Percentiles rank a stretch among this genome's conserved stretches.
These are phyloP conservation scores for Rana temporaria DNA, from an alignment of 2,113 vertebrate genomes.

Conservation along the genomic window DNA sequence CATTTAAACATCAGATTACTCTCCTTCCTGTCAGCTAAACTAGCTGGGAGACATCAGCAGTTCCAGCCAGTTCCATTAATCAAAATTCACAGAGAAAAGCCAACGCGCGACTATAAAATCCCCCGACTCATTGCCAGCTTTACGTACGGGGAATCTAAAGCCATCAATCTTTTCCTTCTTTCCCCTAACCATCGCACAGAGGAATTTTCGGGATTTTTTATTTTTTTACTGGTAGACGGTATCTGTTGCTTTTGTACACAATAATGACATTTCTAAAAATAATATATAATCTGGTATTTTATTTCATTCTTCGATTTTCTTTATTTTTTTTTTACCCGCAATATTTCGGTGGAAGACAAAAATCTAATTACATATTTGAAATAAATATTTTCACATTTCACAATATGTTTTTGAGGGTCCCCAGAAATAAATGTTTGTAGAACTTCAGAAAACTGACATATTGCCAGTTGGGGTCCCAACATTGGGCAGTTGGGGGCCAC, in stretches of 20 bases:
- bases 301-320: too few relatives aligned
- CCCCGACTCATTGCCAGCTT: constrained; percentile 58
- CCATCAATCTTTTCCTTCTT: constrained; percentile 55
- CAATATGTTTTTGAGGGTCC: too few relatives aligned
- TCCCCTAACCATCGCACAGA: constrained; percentile 43
- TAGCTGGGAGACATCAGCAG: constrained; percentile 63
- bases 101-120: constrained; percentile 57
- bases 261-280: neutral
- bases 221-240: constrained; percentile 22
- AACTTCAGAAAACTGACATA: too few relatives aligned
- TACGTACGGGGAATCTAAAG: constrained; percentile 30
- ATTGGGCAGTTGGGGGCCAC: too few relatives aligned
- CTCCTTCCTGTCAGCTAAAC: constrained; percentile 59
- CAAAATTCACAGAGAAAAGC: constrained; percentile 65
- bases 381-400: too few relatives aligned
- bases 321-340: too few relatives aligned
- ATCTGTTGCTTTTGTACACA: constrained; percentile 42
- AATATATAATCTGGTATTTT: too few relatives aligned
- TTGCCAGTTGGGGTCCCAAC: too few relatives aligned
- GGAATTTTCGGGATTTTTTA: neutral
- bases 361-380: too few relatives aligned
- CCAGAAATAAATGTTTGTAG: too few relatives aligned
- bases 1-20: constrained; percentile 62
- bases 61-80: constrained; percentile 65
- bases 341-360: too few relatives aligned